Conservation (phyloP, 2,797 vertebrate species). For the Brachymystax lenok region DNA sequence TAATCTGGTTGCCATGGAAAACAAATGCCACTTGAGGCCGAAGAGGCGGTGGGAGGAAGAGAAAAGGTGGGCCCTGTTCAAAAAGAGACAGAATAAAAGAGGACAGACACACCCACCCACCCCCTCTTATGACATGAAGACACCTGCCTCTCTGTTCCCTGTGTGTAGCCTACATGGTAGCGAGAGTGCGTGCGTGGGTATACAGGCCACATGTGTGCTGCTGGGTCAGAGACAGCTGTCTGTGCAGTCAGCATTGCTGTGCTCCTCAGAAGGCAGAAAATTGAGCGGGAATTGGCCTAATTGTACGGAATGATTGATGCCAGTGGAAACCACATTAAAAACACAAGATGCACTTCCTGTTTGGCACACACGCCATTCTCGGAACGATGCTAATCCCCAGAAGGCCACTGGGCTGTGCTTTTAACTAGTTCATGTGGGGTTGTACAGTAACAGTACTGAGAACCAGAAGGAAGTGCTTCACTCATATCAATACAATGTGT, state of each 20-base stretch:
- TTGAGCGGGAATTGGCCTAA: conserved; percentile 87
- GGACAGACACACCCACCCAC: conserved; percentile 56
- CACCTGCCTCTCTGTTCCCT: conserved; percentile 73
- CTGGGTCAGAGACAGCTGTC: conserved; percentile 82
- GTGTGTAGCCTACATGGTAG: conserved; percentile 68
- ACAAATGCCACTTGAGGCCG: conserved; percentile 84
- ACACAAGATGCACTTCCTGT: conserved; percentile 77
- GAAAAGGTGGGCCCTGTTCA: conserved; percentile 71
- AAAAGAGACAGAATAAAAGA: conserved; percentile 47
- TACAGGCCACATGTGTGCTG: conserved; percentile 62
- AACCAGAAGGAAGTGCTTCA: conserved; percentile 10
- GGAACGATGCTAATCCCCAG: conserved; percentile 72
- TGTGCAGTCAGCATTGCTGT: conserved; percentile 86
- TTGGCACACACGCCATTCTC: conserved; percentile 59
- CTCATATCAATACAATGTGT: conserved; percentile 28
- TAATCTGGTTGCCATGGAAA: conserved; percentile 90
- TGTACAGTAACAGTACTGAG: conserved; percentile 3
- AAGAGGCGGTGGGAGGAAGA: conserved; percentile 54
- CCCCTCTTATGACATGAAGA: conserved; percentile 78
- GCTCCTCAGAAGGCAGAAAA: conserved; percentile 87
- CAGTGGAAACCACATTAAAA: conserved; percentile 85
- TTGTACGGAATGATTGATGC: conserved; percentile 91
- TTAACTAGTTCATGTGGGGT: conserved; percentile 24
- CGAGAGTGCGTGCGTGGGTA: neutral
- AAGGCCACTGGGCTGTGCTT: conserved; percentile 39